phyloP scores from a whole-genome alignment of 2,888 invertebrate species.

The Lithodes maja region DNA sequence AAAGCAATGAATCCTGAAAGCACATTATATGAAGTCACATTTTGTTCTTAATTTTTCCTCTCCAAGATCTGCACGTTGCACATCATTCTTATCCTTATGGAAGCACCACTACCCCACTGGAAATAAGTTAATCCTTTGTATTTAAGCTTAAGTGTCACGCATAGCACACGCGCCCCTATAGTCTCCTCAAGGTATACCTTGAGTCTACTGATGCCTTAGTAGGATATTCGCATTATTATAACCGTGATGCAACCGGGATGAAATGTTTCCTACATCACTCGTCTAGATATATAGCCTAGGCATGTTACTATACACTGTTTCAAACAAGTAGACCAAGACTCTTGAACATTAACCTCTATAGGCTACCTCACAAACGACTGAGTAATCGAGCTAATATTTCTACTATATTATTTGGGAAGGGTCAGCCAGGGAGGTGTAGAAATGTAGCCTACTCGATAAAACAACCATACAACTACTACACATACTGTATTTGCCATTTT shows the following conservation, averaged over 20 bases:
- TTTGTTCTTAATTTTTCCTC: background rate
- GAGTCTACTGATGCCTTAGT: background rate
- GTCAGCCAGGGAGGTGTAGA: too few species aligned
- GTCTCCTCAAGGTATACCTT: too few species aligned
- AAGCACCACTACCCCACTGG: background rate
- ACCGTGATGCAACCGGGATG: background rate
- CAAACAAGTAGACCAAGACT: too few species aligned
- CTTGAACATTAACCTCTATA: too few species aligned
- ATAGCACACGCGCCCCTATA: background rate
- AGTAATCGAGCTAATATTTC: too few species aligned
- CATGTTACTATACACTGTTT: too few species aligned
- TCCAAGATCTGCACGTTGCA: background rate
- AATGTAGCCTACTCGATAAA: too few species aligned
- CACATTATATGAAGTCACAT: background rate
- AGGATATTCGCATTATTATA: background rate
- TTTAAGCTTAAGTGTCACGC: background rate
- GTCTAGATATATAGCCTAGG: too few species aligned
- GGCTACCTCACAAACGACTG: too few species aligned
- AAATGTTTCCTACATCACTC: background rate
- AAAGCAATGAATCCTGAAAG: slow-evolving; percentile 14
- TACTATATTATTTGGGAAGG: too few species aligned
- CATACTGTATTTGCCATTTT: too few species aligned
- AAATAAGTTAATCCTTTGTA: slow-evolving; percentile 29
- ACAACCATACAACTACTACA: too few species aligned
- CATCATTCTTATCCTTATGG: slow-evolving; percentile 14